phyloP scores from a whole-genome alignment of 2,113 vertebrate genomes.

The Sinosuthora webbiana region DNA sequence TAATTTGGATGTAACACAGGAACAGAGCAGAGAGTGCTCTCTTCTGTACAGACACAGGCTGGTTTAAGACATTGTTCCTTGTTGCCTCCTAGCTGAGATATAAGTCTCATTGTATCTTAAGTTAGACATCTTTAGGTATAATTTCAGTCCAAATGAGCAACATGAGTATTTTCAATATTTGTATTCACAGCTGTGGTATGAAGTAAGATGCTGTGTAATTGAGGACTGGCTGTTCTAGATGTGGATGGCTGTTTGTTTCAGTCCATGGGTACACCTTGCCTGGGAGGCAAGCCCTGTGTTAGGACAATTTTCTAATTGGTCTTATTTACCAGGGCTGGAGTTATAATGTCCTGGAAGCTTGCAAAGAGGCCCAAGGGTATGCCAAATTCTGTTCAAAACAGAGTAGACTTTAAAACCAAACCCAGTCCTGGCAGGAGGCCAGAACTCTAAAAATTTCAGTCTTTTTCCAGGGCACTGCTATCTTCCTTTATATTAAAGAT shows the following conservation, averaged over 20 bases:
- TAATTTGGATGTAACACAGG: background rate
- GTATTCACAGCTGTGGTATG: background rate
- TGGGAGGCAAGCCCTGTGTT: background rate
- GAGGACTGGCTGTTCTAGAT: background rate
- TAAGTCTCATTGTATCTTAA: background rate
- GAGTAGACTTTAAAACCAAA: background rate
- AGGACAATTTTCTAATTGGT: background rate
- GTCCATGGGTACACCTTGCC: background rate
- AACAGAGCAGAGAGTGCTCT: background rate
- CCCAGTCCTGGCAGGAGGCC: background rate
- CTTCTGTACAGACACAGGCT: accelerated
- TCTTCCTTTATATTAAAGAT: background rate
- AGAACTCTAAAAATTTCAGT: background rate
- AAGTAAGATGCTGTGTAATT: background rate
- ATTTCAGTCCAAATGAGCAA: background rate
- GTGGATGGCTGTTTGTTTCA: background rate
- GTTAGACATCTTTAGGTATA: background rate
- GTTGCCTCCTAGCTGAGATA: background rate
- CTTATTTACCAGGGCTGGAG: background rate
- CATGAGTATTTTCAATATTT: background rate
- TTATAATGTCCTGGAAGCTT: background rate
- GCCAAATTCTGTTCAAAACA: background rate
- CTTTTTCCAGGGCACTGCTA: background rate
- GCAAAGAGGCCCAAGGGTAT: background rate
- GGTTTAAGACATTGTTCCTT: background rate